Evolutionary conservation across 2,113 vertebrate genomes (phyloP).

Genomic region (Sebastes fasciatus): DNA sequence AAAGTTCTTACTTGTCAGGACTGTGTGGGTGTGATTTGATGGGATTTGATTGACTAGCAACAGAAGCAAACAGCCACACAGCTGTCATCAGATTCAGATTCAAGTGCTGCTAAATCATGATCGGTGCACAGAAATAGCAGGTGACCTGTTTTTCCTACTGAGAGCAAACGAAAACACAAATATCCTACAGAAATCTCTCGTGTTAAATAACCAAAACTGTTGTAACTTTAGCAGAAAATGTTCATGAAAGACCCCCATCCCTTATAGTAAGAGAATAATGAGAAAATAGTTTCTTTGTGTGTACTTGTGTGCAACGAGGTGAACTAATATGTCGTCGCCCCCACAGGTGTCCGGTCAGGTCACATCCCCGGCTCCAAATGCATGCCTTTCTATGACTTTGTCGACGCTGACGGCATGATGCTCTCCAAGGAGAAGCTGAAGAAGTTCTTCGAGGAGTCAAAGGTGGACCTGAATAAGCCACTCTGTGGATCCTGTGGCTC

Average conservation of each 20-base stretch:
- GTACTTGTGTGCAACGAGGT: background rate
- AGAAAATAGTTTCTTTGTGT: background rate
- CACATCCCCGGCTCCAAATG: conserved; percentile 58
- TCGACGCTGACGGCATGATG: conserved; percentile 38
- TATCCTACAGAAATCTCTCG: background rate
- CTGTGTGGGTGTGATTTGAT: background rate
- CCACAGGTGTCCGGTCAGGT: conserved; percentile 36
- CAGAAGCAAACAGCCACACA: background rate
- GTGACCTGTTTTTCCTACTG: background rate
- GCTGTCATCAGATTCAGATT: background rate
- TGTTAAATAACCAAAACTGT: background rate
- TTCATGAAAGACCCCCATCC: no score
- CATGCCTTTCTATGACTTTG: conserved; percentile 45
- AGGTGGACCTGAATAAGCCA: conserved; percentile 84
- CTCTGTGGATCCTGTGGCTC: conserved; percentile 89
- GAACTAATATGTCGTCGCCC: background rate
- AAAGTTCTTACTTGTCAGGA: background rate
- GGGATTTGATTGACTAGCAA: background rate
- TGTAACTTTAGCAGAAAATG: background rate
- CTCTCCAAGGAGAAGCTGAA: conserved; percentile 38
- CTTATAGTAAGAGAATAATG: no score
- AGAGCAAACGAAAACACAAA: background rate
- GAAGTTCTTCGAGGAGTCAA: conserved; percentile 46
- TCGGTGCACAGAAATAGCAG: background rate
- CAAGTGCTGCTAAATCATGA: background rate